A percentile compares a stretch with the other conserved stretches of the same genome.
These are phyloP conservation scores for Diuraphis noxia DNA, from an alignment of 1,140 invertebrate genomes.

Conservation along the genomic window DNA sequence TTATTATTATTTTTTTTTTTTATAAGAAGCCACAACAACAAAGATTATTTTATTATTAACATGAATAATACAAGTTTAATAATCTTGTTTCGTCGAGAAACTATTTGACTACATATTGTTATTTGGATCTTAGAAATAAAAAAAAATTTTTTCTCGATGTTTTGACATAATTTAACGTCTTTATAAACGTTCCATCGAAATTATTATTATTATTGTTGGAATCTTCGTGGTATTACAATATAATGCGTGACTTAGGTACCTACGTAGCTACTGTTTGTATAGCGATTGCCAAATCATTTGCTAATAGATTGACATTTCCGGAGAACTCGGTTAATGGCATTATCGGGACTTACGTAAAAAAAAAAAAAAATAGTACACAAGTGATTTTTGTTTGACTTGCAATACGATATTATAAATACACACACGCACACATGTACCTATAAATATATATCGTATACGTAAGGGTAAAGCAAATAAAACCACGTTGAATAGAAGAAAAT, in stretches of 20 bases:
- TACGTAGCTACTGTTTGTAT: neutral
- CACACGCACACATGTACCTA: neutral
- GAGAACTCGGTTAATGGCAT: neutral
- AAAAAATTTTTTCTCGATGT: neutral
- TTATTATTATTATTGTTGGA: neutral
- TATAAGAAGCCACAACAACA: no score
- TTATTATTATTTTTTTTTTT: no score
- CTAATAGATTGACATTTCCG: neutral
- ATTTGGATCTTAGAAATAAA: neutral
- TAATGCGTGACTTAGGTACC: neutral
- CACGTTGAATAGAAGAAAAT: neutral
- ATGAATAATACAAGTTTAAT: neutral
- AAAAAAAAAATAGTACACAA: neutral
- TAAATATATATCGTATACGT: neutral
- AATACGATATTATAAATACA: slow-evolving; percentile 15
- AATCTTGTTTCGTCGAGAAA: neutral
- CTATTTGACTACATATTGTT: neutral
- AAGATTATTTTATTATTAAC: no score
- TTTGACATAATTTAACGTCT: neutral
- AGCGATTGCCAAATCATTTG: neutral
- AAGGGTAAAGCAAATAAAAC: slow-evolving; percentile 23
- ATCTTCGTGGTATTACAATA: neutral
- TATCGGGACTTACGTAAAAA: neutral
- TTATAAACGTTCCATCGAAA: neutral
- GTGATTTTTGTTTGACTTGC: neutral